phyloP scores from a whole-genome alignment of 2,888 invertebrate species.

The Cheilosia variabilis region DNA sequence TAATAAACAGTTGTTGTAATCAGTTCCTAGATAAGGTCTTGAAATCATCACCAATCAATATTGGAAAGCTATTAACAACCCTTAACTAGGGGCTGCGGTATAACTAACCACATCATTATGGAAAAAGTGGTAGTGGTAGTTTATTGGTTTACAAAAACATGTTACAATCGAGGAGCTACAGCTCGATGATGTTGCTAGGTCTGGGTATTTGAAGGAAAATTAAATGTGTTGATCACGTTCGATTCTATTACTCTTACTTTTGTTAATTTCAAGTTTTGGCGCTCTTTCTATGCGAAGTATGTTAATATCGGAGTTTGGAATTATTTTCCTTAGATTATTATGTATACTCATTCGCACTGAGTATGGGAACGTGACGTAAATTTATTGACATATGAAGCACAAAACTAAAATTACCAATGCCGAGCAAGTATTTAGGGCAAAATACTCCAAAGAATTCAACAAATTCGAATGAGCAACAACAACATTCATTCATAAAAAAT shows the following conservation, averaged over 20 bases:
- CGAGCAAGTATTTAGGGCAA: slow-evolving; percentile 17
- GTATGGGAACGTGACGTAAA: not conserved
- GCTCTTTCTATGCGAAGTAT: not conserved
- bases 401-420: slow-evolving; percentile 20
- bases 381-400: not conserved
- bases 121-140: too few relatives aligned
- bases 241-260: not conserved
- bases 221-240: slow-evolving; percentile 8
- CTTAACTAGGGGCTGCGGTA: too few relatives aligned
- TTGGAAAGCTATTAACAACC: too few relatives aligned
- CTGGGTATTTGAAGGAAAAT: not conserved
- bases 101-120: too few relatives aligned
- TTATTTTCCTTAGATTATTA: not conserved
- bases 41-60: too few relatives aligned
- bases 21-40: too few relatives aligned
- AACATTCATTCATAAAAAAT: slow-evolving; percentile 14
- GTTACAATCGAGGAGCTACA: too few relatives aligned
- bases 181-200: too few relatives aligned
- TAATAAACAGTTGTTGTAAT: too few relatives aligned
- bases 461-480: slow-evolving; percentile 13
- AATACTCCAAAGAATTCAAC: slow-evolving; percentile 40
- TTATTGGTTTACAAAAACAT: too few relatives aligned
- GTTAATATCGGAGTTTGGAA: not conserved
- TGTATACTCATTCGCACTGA: not conserved
- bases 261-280: not conserved